phyloP scores from a whole-genome alignment of 1,140 invertebrate genomes.

The Phenacoccus solenopsis region DNA sequence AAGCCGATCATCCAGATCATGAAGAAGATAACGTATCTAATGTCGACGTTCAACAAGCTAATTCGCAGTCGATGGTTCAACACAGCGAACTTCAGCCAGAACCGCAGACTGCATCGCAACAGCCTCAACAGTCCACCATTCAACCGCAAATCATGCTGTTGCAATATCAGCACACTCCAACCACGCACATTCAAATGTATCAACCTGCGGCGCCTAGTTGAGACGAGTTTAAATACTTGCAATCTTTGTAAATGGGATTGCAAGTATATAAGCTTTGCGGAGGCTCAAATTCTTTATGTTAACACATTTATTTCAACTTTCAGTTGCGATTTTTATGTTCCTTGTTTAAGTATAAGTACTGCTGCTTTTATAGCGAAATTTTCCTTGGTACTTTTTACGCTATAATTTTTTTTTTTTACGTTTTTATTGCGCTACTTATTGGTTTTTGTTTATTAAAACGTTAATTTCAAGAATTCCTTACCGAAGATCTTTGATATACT shows the following conservation, averaged over 20 bases:
- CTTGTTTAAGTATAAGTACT: no score
- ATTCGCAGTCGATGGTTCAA: constrained; percentile 12
- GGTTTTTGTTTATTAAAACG: no score
- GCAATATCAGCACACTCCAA: constrained; percentile 27
- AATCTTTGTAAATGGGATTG: constrained; percentile 14
- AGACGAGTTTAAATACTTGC: constrained; percentile 24
- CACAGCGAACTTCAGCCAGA: not conserved
- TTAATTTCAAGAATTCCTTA: no score
- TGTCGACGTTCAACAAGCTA: not conserved
- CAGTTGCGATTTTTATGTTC: no score
- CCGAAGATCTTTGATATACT: no score
- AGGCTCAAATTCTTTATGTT: not conserved
- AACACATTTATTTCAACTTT: no score
- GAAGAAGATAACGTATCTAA: constrained; percentile 16
- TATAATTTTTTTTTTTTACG: no score
- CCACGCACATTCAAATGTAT: constrained; percentile 27
- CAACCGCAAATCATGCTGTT: constrained; percentile 29
- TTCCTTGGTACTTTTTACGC: no score
- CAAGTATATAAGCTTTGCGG: not conserved
- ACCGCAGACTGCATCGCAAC: not conserved
- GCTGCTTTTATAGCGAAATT: no score
- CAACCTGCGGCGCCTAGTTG: constrained; percentile 26
- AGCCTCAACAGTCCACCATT: constrained; percentile 13
- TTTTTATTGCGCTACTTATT: no score
- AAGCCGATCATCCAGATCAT: constrained; percentile 32